Evolutionary conservation across 2,113 vertebrate species (phyloP).

Genomic region (Fulmarus glacialis): DNA sequence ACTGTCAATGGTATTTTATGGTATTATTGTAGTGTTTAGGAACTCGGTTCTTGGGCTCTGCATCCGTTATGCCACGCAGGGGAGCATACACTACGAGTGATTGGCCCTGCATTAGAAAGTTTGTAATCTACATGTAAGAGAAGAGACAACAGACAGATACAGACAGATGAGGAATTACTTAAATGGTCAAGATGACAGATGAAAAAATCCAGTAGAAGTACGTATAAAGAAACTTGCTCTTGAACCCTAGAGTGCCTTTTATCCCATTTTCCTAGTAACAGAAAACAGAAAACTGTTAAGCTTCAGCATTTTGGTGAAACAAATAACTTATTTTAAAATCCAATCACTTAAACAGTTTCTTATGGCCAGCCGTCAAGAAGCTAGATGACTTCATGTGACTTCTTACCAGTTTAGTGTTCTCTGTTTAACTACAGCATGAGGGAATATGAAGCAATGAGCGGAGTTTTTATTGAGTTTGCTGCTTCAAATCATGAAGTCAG

Average conservation of each 20-base stretch:
- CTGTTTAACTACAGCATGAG: background rate
- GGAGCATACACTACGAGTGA: background rate
- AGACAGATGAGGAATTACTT: background rate
- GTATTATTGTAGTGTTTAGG: background rate
- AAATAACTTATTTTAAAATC: background rate
- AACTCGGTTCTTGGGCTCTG: rapidly evolving
- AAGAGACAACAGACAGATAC: background rate
- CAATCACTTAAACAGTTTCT: background rate
- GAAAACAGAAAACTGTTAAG: background rate
- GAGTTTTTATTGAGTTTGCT: background rate
- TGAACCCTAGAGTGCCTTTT: background rate
- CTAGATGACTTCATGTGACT: background rate
- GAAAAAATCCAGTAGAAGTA: background rate
- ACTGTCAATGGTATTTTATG: background rate
- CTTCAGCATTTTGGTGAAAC: background rate
- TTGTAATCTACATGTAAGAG: background rate
- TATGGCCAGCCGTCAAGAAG: background rate
- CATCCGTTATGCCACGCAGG: background rate
- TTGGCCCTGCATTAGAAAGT: background rate
- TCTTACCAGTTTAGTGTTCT: background rate
- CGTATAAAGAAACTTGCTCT: background rate
- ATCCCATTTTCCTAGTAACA: background rate
- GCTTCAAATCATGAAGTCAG: background rate
- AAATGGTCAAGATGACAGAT: background rate
- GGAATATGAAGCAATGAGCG: background rate